A percentile compares a stretch with the other conserved stretches of the same genome.
These are phyloP conservation scores for Pissodes strobi DNA, from an alignment of 1,140 invertebrate genomes.

Conservation along the genomic window DNA sequence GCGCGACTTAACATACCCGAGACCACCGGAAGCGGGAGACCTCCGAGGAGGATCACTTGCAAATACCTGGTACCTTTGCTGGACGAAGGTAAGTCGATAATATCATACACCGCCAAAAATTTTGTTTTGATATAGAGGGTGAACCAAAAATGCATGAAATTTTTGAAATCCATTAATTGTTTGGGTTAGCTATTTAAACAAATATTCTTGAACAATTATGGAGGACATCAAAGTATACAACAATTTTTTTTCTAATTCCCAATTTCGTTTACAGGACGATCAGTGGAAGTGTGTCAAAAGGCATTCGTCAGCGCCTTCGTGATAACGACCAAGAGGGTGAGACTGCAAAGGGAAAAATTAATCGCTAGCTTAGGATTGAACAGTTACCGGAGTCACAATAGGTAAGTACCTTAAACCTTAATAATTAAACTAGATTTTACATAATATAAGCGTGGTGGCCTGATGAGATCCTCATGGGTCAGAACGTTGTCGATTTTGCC, in stretches of 20 bases:
- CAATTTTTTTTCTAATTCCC: no score
- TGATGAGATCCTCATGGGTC: no score
- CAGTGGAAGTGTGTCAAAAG: slow-evolving; percentile 60
- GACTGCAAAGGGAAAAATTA: slow-evolving; percentile 59
- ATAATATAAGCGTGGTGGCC: no score
- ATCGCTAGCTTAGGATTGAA: slow-evolving; percentile 54
- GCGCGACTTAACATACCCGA: slow-evolving; percentile 51
- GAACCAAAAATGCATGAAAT: no score
- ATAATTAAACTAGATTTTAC: no score
- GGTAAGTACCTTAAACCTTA: slow-evolving; percentile 31
- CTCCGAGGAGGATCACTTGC: slow-evolving; percentile 58
- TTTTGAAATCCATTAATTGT: no score
- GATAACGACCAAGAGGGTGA: slow-evolving; percentile 60
- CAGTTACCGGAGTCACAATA: slow-evolving; percentile 52
- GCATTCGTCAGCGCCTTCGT: slow-evolving; percentile 61
- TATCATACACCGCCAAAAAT: no score
- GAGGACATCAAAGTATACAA: no score
- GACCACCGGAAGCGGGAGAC: slow-evolving; percentile 47
- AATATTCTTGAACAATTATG: no score
- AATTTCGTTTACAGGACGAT: slow-evolving; percentile 9
- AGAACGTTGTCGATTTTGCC: no score
- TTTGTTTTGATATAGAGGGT: neutral
- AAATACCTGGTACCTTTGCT: slow-evolving; percentile 58
- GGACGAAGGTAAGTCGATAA: slow-evolving; percentile 39
- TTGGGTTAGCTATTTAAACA: no score